Base-by-base conservation (phyloP, 2,113 vertebrate species). In the Ctenodactylus gundi region DNA sequence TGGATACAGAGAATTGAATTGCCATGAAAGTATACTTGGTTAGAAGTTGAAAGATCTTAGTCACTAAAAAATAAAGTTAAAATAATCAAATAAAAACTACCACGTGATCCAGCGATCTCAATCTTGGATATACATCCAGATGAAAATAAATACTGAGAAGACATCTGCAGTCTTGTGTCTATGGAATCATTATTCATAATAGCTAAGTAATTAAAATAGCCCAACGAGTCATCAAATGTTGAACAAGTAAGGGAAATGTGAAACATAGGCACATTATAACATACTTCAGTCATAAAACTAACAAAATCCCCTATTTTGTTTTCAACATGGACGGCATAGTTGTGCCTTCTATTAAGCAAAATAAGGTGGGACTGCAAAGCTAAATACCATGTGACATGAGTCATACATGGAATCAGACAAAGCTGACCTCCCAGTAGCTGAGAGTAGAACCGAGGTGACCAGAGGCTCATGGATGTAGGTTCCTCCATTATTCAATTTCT, bases 1-100 rank as follows among this genome's bases (percentile, higher is more conserved):
- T 55, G 36, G 17, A 76, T 25, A 7, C 27, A 14, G 29, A 82
- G 1, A 46, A 3, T 29, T 68, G 11, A 82, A 68, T 29, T 67
- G 46, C 41, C 91, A 4, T 27, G 25, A 15, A 72, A 31, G 15
- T 44, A n/a, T 29, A 2, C 11, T 62, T 75, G 14, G 12, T 60
- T 73, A 91, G 17, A 85, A 94, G 64, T 65, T 93, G 88, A 62
- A 91, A 89, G 68, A 77, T 78, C 1, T 20, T n/a, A 76, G 17
- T 53, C 12, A 77, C 39, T 4, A 76, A 88, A 72, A 76, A 27
- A 36, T 25, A 15, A 31, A n/a, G n/a, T 27, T 29, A 44, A 68
- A 29, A 83, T n/a, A 41, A 31, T 21, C 11, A 82, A 49, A 46
- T 34, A 18, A 53, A 15, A 68, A 18, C 20, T 64, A 36, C 20